Conservation (phyloP, 2,888 invertebrate species). For the Drosophila melanocephala region DNA sequence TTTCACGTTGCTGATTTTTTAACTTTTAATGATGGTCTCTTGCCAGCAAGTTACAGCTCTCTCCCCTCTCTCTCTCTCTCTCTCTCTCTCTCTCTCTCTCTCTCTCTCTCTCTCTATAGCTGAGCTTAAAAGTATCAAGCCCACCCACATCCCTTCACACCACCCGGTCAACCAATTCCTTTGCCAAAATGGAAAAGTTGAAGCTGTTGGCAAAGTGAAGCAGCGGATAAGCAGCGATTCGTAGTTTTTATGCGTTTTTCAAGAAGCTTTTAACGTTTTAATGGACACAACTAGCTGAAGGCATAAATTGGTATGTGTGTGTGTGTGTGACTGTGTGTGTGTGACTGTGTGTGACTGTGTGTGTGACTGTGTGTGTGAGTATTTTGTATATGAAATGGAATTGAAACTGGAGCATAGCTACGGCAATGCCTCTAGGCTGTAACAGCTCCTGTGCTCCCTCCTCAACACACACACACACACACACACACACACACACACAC, state of each 20-base stretch:
- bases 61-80: too few species aligned
- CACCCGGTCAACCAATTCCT: not conserved
- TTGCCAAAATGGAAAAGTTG: slow-evolving; percentile 2
- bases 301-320: not conserved
- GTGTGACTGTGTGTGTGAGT: not conserved
- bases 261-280: slow-evolving; percentile 81
- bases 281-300: slow-evolving; percentile 61
- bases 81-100: not conserved
- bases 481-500: not conserved
- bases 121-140: not conserved
- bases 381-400: slow-evolving; percentile 12
- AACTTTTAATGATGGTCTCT: slow-evolving; percentile 75
- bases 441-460: not conserved
- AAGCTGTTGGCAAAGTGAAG: slow-evolving; percentile 11
- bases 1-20: slow-evolving; percentile 68
- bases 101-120: not conserved
- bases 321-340: not conserved
- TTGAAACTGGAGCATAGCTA: slow-evolving; percentile 13
- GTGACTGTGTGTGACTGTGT: not conserved
- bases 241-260: slow-evolving; percentile 77
- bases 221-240: slow-evolving; percentile 43
- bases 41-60: slow-evolving; percentile 46
- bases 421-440: slow-evolving; percentile 16
- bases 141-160: not conserved
- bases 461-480: not conserved